phyloP scores from a whole-genome alignment of 2,888 invertebrate species.

The Osmoderma eremita region DNA sequence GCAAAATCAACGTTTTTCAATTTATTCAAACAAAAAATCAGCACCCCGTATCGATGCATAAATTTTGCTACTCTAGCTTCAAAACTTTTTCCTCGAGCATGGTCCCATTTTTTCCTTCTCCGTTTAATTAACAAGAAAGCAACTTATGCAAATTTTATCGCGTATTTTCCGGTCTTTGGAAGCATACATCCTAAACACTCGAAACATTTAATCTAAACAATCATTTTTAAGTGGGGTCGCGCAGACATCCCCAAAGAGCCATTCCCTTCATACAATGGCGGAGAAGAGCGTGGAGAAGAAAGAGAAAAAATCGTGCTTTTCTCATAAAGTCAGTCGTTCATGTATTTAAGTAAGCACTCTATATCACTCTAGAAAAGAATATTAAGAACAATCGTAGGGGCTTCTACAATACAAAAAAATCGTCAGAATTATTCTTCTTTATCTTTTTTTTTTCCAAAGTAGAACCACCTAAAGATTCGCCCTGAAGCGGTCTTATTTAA shows the following conservation, averaged over 20 bases:
- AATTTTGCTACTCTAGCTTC: too few relatives aligned
- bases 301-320: neutral
- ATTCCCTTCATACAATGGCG: conserved; percentile 1
- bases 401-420: neutral
- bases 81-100: too few relatives aligned
- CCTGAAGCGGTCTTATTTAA: too few relatives aligned
- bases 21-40: too few relatives aligned
- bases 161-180: neutral
- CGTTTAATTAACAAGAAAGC: neutral
- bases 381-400: conserved; percentile 2
- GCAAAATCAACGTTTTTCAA: too few relatives aligned
- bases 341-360: conserved; percentile 13
- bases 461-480: too few relatives aligned
- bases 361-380: conserved; percentile 7
- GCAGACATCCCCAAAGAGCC: conserved; percentile 16
- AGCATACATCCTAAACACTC: conserved; percentile 8
- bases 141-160: conserved; percentile 21
- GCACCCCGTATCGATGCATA: too few relatives aligned
- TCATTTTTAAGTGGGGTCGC: conserved; percentile 21
- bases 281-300: neutral
- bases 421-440: too few relatives aligned
- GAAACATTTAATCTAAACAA: conserved; percentile 19
- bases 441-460: too few relatives aligned
- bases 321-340: neutral
- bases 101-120: neutral